phyloP scores from a whole-genome alignment of 2,797 vertebrate species.

The Nothura maculosa region DNA sequence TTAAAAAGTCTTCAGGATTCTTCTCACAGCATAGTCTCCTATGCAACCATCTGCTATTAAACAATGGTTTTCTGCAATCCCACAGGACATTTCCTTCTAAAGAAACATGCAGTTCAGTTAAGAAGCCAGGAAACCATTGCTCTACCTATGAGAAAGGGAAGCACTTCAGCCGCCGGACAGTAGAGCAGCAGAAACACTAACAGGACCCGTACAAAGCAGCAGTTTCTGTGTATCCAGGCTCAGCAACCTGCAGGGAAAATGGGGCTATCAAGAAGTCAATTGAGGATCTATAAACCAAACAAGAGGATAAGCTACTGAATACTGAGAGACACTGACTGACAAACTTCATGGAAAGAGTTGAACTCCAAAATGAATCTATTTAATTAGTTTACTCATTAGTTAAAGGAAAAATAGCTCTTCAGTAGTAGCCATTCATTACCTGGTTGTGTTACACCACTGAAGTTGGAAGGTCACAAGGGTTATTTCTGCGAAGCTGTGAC shows the following conservation, averaged over 20 bases:
- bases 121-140: background rate
- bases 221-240: background rate
- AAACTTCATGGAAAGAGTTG: background rate
- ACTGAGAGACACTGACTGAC: background rate
- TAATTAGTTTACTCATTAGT: background rate
- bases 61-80: background rate
- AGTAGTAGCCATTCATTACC: background rate
- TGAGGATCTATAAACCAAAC: constrained; percentile 38
- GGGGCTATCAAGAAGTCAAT: background rate
- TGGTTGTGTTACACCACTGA: background rate
- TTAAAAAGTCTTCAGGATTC: background rate
- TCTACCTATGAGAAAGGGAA: background rate
- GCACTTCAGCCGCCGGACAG: background rate
- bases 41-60: background rate
- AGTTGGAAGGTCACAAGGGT: fast-evolving
- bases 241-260: background rate
- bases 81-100: background rate
- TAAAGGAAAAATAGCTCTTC: background rate
- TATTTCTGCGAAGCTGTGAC: background rate
- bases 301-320: background rate
- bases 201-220: background rate
- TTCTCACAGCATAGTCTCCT: background rate
- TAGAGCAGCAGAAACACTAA: background rate
- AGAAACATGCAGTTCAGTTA: background rate
- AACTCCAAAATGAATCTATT: background rate